Percentiles rank a stretch among this genome's conserved stretches.
These are phyloP conservation scores for Esperia sulphurella DNA, from an alignment of 2,888 invertebrate genomes.

Conservation along the genomic window DNA sequence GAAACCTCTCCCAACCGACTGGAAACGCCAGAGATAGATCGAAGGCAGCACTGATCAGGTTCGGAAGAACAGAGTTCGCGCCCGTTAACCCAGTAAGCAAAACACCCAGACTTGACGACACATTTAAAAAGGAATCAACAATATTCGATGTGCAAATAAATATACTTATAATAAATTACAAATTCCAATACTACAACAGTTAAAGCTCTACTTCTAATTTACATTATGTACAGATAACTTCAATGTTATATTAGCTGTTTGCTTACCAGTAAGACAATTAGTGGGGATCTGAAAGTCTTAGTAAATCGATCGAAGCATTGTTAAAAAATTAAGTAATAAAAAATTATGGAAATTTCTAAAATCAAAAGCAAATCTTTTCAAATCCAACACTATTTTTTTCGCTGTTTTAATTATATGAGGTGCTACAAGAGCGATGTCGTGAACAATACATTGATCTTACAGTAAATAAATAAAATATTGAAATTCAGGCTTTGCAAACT, in stretches of 20 bases:
- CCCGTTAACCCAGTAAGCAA: no score
- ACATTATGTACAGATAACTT: slow-evolving; percentile 65
- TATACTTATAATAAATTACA: slow-evolving; percentile 31
- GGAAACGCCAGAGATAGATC: not conserved
- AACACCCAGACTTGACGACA: no score
- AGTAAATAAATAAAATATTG: no score
- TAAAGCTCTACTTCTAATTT: slow-evolving; percentile 73
- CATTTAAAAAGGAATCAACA: no score
- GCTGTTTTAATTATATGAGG: no score
- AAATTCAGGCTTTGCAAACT: slow-evolving; percentile 11
- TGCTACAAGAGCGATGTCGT: no score
- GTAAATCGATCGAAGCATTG: no score
- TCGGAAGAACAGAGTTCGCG: not conserved
- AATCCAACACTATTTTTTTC: no score
- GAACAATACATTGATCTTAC: no score
- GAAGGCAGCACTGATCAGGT: not conserved
- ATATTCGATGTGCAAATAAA: slow-evolving; percentile 34
- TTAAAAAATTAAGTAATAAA: no score
- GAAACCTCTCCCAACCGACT: no score
- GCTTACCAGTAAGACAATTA: slow-evolving; percentile 9
- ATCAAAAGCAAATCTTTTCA: not conserved
- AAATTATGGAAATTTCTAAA: not conserved
- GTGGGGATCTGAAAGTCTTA: not conserved
- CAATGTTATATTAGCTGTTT: slow-evolving; percentile 29
- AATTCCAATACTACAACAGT: slow-evolving; percentile 59